These are phyloP conservation scores for Spodoptera littoralis DNA, from an alignment of 2,888 invertebrate species.

Conservation along the genomic window DNA sequence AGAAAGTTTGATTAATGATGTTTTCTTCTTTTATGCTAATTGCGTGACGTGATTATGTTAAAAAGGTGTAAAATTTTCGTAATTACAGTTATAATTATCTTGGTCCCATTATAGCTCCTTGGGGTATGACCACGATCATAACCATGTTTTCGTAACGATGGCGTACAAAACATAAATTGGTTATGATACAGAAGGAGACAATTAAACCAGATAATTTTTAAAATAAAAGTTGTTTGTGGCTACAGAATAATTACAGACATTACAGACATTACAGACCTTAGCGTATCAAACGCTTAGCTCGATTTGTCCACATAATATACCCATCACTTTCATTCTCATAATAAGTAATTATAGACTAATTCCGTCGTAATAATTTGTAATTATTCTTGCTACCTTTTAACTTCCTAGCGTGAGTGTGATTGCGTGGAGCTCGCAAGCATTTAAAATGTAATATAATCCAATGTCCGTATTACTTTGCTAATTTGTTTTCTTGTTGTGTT, in stretches of 20 bases:
- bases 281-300: constrained; percentile 15
- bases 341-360: constrained; percentile 22
- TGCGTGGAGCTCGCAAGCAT: constrained; percentile 40
- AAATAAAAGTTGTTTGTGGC: too few species aligned
- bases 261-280: neutral
- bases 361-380: constrained; percentile 35
- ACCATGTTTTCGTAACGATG: neutral
- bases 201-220: neutral
- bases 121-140: neutral
- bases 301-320: neutral
- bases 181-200: neutral
- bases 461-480: constrained; percentile 18
- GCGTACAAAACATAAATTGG: neutral
- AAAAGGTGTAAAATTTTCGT: constrained; percentile 1
- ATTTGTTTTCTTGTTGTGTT: constrained; percentile 9
- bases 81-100: neutral
- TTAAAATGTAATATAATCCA: constrained; percentile 31
- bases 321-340: constrained; percentile 32
- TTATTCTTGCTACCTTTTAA: constrained; percentile 33
- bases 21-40: neutral
- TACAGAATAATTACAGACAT: too few species aligned
- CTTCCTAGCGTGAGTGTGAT: constrained; percentile 45
- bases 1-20: constrained; percentile 16
- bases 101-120: constrained; percentile 12
- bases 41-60: neutral